These are phyloP conservation scores for Terrapene triunguis DNA, from an alignment of 2,113 vertebrate species.

Conservation along the genomic window DNA sequence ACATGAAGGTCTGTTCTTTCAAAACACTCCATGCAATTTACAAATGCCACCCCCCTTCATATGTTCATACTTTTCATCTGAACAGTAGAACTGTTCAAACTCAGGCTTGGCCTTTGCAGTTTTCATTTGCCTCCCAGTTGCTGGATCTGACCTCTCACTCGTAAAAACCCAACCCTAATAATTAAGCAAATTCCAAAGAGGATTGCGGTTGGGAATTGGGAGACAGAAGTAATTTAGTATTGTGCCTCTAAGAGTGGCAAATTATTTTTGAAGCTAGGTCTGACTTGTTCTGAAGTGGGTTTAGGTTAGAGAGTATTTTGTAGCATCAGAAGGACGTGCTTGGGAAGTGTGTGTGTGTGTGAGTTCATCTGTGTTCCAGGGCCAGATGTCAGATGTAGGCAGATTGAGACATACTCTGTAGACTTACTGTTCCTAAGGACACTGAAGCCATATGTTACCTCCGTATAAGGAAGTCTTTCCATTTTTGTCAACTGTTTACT, in stretches of 20 bases:
- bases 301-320: not conserved
- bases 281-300: not conserved
- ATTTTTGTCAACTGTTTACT: rapidly evolving
- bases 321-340: not conserved
- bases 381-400: not conserved
- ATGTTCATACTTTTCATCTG: not conserved
- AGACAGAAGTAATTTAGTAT: conserved; percentile 50
- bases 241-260: conserved; percentile 51
- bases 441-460: not conserved
- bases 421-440: not conserved
- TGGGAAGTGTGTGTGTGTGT: not conserved
- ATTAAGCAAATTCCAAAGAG: conserved; percentile 41
- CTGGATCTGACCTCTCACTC: conserved; percentile 33
- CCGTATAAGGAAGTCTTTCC: not conserved
- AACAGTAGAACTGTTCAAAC: not conserved
- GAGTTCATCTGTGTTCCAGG: rapidly evolving
- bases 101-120: not conserved
- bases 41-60: conserved; percentile 23
- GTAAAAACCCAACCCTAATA: not conserved
- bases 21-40: not conserved
- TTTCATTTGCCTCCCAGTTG: not conserved
- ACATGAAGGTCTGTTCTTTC: conserved; percentile 16
- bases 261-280: conserved; percentile 34
- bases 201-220: conserved; percentile 53
- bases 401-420: not conserved